A percentile compares a stretch with the other conserved stretches of the same genome.
phyloP scores from a whole-genome alignment of 2,888 invertebrate genomes.

The Noctua comes region DNA sequence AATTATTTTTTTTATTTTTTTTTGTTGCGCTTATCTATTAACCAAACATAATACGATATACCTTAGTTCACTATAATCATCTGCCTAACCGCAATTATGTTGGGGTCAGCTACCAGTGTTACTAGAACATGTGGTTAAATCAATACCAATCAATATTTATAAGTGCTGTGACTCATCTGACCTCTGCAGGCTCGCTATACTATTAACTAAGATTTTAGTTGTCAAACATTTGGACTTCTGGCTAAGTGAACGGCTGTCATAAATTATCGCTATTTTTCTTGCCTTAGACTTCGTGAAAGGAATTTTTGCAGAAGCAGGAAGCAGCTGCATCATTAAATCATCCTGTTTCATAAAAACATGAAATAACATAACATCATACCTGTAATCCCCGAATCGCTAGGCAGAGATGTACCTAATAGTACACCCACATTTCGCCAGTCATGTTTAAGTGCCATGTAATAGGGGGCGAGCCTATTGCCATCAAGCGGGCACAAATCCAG shows the following conservation, averaged over 20 bases:
- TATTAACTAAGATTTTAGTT: neutral
- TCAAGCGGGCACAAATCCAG: too few relatives aligned
- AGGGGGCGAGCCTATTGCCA: too few relatives aligned
- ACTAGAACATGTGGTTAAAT: slow-evolving; percentile 43
- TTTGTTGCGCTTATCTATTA: too few relatives aligned
- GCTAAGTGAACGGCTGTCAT: neutral
- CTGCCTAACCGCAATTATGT: slow-evolving; percentile 36
- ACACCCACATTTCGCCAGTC: too few relatives aligned
- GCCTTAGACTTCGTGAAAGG: neutral
- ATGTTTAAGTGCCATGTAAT: too few relatives aligned
- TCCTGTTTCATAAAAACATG: neutral
- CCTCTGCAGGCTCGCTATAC: neutral
- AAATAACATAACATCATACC: too few relatives aligned
- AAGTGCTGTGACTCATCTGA: slow-evolving; percentile 25
- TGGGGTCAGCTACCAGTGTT: slow-evolving; percentile 43
- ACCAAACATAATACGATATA: too few relatives aligned
- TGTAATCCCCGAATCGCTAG: too few relatives aligned
- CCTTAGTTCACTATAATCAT: neutral
- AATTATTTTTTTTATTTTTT: too few relatives aligned
- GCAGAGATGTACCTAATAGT: too few relatives aligned
- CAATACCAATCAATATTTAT: slow-evolving; percentile 27
- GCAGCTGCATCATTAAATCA: neutral
- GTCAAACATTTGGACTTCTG: neutral
- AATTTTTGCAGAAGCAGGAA: neutral
- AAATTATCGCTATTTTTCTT: neutral